Evolutionary conservation across 2,797 vertebrate species (phyloP).

Genomic region (Sciurus vulgaris): DNA sequence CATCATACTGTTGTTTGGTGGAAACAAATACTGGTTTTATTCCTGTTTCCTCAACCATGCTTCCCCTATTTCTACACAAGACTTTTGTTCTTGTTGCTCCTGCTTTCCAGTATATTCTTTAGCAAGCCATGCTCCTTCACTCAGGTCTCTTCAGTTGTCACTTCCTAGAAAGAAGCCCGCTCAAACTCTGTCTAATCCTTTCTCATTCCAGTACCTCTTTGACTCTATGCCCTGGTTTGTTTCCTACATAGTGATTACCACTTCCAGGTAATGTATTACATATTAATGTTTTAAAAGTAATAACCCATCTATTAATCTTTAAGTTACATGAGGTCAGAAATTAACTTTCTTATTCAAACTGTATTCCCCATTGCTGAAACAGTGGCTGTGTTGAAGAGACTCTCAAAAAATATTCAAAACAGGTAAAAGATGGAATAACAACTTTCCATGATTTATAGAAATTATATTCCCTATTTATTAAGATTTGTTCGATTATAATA

Average conservation of each 20-base stretch:
- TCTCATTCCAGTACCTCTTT: background rate
- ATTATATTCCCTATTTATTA: background rate
- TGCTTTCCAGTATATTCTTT: background rate
- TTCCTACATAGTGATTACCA: background rate
- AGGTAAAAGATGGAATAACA: background rate
- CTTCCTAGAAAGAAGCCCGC: background rate
- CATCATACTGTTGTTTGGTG: background rate
- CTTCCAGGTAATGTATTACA: background rate
- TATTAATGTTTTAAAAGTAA: background rate
- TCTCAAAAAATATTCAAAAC: background rate
- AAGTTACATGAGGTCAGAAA: background rate
- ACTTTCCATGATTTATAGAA: background rate
- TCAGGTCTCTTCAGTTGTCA: background rate
- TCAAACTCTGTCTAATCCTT: background rate
- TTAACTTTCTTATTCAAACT: background rate
- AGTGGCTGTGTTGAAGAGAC: background rate
- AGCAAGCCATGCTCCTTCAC: background rate
- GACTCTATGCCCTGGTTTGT: background rate
- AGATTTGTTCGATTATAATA: background rate
- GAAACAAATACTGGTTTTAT: background rate
- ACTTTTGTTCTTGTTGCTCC: background rate
- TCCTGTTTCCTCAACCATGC: background rate
- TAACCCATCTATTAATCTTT: background rate
- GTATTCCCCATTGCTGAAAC: background rate
- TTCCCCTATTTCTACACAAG: background rate